Conservation (phyloP, 2,888 invertebrate species). For the Thera obeliscata region DNA sequence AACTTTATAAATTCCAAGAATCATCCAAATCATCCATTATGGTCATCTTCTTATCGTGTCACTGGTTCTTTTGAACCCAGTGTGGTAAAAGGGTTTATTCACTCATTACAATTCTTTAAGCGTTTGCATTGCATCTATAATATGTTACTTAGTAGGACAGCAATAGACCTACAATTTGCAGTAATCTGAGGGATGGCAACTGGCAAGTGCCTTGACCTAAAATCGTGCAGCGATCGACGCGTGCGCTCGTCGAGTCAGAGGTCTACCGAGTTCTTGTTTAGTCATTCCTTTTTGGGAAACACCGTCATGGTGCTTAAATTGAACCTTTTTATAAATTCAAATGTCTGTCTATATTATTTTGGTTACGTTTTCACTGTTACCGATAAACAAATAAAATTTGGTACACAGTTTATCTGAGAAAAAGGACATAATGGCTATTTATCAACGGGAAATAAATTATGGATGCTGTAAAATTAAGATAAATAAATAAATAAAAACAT, state of each 20-base stretch:
- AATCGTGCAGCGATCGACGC: constrained; percentile 63
- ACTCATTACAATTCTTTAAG: no score
- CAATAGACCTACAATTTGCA: constrained; percentile 55
- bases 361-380: no score
- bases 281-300: constrained; percentile 40
- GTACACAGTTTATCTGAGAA: neutral
- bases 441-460: no score
- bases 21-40: no score
- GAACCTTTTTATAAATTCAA: neutral
- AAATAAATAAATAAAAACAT: no score
- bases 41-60: no score
- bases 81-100: no score
- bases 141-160: constrained; percentile 18
- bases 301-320: constrained; percentile 36
- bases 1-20: no score
- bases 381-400: neutral
- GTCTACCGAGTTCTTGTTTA: constrained; percentile 50
- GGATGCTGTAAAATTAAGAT: no score
- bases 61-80: no score
- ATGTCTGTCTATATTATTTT: neutral
- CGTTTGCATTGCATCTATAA: neutral
- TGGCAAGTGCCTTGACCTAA: constrained; percentile 77
- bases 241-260: constrained; percentile 60
- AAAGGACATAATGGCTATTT: no score
- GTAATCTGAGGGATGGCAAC: constrained; percentile 69